These are phyloP conservation scores for Chirona hameri DNA, from an alignment of 2,888 invertebrate genomes.

Conservation along the genomic window DNA sequence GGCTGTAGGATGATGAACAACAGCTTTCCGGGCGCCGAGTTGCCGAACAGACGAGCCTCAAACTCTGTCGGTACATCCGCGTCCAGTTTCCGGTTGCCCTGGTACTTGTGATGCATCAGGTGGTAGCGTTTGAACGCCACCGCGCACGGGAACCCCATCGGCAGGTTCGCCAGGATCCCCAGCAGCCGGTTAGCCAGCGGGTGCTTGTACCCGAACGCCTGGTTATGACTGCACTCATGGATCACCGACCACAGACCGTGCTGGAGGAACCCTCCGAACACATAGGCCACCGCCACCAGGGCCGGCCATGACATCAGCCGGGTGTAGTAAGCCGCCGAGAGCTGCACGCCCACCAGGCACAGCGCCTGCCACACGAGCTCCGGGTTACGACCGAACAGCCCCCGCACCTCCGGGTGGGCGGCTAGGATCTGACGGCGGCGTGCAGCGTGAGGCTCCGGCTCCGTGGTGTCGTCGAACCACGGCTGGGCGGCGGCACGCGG, in stretches of 20 bases:
- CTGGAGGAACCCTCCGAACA: slow-evolving; percentile 4
- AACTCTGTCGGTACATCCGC: slow-evolving; percentile 11
- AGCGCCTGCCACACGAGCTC: slow-evolving; percentile 25
- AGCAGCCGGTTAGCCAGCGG: slow-evolving; percentile 23
- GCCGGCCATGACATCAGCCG: neutral
- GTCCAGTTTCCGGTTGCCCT: neutral
- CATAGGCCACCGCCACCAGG: neutral
- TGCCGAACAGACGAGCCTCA: slow-evolving; percentile 27
- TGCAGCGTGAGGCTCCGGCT: slow-evolving; percentile 24
- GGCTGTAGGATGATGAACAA: slow-evolving; percentile 2
- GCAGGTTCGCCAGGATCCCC: slow-evolving; percentile 3
- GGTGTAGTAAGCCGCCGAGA: slow-evolving; percentile 6
- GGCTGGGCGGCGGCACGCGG: neutral
- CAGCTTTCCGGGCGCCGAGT: neutral
- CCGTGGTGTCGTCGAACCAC: slow-evolving; percentile 8
- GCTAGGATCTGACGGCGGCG: neutral
- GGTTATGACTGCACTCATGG: slow-evolving; percentile 29
- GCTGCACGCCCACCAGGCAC: slow-evolving; percentile 11
- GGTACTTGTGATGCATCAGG: slow-evolving; percentile 11
- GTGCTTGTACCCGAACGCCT: neutral
- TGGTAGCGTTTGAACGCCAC: slow-evolving; percentile 6
- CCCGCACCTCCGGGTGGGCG: neutral
- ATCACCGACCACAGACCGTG: slow-evolving; percentile 24
- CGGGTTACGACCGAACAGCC: slow-evolving; percentile 22
- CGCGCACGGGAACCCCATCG: neutral